phyloP scores from a whole-genome alignment of 2,888 invertebrate genomes.

The Dryocosmus kuriphilus region DNA sequence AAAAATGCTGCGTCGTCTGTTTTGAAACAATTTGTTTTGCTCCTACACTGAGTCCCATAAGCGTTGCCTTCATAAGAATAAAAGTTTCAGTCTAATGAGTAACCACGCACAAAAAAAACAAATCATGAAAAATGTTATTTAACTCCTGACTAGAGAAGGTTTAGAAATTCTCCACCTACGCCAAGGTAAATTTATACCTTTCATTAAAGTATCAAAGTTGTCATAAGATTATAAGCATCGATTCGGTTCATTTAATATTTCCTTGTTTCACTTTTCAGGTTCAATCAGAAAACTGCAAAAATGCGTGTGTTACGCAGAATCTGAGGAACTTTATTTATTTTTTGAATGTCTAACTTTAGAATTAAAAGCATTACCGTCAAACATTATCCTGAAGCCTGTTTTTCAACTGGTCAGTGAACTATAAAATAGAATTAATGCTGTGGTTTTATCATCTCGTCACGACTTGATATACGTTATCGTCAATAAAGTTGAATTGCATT shows the following conservation, averaged over 20 bases:
- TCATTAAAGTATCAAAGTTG: slow-evolving; percentile 35
- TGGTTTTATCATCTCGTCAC: slow-evolving; percentile 33
- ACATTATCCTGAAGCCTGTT: slow-evolving; percentile 30
- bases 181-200: slow-evolving; percentile 26
- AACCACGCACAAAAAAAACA: slow-evolving; percentile 33
- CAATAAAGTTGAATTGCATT: slow-evolving; percentile 12
- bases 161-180: slow-evolving; percentile 34
- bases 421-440: slow-evolving; percentile 32
- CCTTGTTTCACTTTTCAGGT: slow-evolving; percentile 35
- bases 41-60: slow-evolving; percentile 9
- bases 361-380: slow-evolving; percentile 7
- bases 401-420: slow-evolving; percentile 22
- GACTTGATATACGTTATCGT: slow-evolving; percentile 33
- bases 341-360: neutral
- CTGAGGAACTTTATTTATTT: slow-evolving; percentile 9
- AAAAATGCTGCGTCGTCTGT: neutral
- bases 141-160: slow-evolving; percentile 24
- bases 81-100: slow-evolving; percentile 28
- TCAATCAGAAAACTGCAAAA: slow-evolving; percentile 12
- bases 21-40: neutral
- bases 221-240: slow-evolving; percentile 26
- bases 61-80: neutral
- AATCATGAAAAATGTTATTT: slow-evolving; percentile 23
- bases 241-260: slow-evolving; percentile 21
- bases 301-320: slow-evolving; percentile 6